Percentiles rank a stretch among this genome's conserved stretches.
Conservation (phyloP, 2,888 invertebrate species). For the Tetranychus truncatus region DNA sequence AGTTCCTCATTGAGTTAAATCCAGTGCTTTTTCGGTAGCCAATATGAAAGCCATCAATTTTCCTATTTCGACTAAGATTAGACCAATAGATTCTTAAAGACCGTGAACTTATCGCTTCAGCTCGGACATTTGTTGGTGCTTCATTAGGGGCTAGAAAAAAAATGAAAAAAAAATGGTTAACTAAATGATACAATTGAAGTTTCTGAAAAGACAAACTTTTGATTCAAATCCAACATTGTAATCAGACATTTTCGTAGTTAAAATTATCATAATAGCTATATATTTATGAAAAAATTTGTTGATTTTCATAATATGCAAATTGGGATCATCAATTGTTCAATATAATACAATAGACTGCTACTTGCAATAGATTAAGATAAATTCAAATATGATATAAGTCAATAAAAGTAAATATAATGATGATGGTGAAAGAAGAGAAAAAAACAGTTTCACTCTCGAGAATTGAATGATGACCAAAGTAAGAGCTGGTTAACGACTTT, state of each 20-base stretch:
- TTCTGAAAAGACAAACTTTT: background rate
- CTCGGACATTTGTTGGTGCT: background rate
- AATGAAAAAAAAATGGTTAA: background rate
- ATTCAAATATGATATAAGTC: background rate
- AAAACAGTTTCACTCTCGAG: background rate
- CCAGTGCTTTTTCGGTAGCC: background rate
- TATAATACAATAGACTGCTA: background rate
- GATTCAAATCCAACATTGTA: too few relatives aligned
- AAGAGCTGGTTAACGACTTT: background rate
- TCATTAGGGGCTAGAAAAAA: background rate
- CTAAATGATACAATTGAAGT: background rate
- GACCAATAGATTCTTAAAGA: conserved; percentile 2
- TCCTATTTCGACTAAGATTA: background rate
- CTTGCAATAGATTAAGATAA: background rate
- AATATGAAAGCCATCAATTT: conserved; percentile 10
- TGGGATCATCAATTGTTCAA: too few relatives aligned
- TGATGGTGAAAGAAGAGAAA: background rate
- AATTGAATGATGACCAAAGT: background rate
- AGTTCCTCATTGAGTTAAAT: background rate
- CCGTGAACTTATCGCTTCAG: background rate
- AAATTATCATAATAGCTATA: too few relatives aligned
- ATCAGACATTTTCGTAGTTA: too few relatives aligned
- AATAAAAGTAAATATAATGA: background rate
- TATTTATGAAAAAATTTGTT: too few relatives aligned
- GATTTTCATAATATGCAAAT: too few relatives aligned